Conservation (phyloP, 2,797 vertebrate species). For the Allobates femoralis region DNA sequence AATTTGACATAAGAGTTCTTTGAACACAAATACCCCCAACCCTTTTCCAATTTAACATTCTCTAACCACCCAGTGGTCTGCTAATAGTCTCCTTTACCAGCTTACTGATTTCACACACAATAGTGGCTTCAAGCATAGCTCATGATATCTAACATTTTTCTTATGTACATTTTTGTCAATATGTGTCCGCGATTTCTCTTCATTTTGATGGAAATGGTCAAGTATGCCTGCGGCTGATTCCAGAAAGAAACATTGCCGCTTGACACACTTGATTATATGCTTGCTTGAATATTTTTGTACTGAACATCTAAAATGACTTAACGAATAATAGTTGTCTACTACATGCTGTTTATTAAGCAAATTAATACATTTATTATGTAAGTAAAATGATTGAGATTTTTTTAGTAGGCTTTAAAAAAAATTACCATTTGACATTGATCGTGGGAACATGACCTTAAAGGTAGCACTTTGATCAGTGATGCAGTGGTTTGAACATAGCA, state of each 20-base stretch:
- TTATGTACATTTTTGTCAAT: constrained; percentile 67
- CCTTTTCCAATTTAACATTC: constrained; percentile 69
- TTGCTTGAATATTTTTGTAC: background rate
- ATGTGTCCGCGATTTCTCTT: constrained; percentile 46
- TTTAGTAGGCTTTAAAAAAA: too few species aligned
- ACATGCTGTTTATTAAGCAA: background rate
- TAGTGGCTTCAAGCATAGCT: constrained; percentile 60
- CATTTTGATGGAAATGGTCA: constrained; percentile 60
- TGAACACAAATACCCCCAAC: constrained; percentile 59
- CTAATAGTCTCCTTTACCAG: constrained; percentile 65
- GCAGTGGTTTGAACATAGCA: too few species aligned
- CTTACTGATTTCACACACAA: constrained; percentile 70
- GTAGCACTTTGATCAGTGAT: too few species aligned
- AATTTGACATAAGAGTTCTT: constrained; percentile 38
- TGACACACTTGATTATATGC: constrained; percentile 34
- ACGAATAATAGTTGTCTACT: constrained; percentile 6
- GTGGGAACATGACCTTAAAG: too few species aligned
- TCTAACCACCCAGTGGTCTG: constrained; percentile 66
- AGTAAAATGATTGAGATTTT: too few species aligned
- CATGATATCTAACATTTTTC: constrained; percentile 57
- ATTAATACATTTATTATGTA: too few species aligned
- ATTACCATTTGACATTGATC: too few species aligned
- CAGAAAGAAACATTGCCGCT: constrained; percentile 29
- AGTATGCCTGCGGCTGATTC: constrained; percentile 55
- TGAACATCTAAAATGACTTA: background rate